Conservation (phyloP, 2,113 vertebrate genomes). For the Cyprinodon tularosa region DNA sequence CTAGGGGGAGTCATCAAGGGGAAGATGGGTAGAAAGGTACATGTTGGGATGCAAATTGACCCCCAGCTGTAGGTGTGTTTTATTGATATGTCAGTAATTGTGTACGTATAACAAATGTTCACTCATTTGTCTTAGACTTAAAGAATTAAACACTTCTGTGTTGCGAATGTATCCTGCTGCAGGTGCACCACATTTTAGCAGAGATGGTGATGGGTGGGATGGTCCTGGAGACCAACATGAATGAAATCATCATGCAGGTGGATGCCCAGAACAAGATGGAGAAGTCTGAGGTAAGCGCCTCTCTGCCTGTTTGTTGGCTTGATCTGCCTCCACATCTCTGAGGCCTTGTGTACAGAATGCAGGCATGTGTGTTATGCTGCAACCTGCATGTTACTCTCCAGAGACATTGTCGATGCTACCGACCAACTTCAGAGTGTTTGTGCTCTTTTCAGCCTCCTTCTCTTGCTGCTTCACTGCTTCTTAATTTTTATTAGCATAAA, state of each 20-base stretch:
- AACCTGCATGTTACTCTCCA: constrained; percentile 73
- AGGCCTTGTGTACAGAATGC: constrained; percentile 64
- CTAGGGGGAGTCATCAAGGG: no score
- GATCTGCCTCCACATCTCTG: constrained; percentile 29
- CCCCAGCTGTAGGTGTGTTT: no score
- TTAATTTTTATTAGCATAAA: constrained; percentile 44
- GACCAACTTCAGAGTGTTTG: constrained; percentile 69
- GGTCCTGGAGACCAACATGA: constrained; percentile 99
- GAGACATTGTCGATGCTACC: constrained; percentile 70
- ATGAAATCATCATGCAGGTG: constrained; percentile 97
- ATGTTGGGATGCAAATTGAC: no score
- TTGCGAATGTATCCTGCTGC: background rate
- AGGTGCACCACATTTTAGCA: constrained; percentile 98
- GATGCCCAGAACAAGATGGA: constrained; percentile 98
- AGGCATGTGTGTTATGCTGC: constrained; percentile 74
- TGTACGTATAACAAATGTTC: no score
- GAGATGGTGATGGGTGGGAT: constrained; percentile 99
- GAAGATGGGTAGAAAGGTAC: no score
- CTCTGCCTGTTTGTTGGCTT: constrained; percentile 6
- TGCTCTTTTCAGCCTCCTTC: constrained; percentile 50
- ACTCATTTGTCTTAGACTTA: background rate
- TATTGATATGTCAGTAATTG: no score
- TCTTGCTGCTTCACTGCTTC: constrained; percentile 59
- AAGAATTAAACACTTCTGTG: background rate
- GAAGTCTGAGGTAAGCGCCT: constrained; percentile 94